A percentile compares a stretch with the other conserved stretches of the same genome.
Evolutionary conservation across 2,888 invertebrate genomes (phyloP).

Genomic region (Apocheima hispidaria): DNA sequence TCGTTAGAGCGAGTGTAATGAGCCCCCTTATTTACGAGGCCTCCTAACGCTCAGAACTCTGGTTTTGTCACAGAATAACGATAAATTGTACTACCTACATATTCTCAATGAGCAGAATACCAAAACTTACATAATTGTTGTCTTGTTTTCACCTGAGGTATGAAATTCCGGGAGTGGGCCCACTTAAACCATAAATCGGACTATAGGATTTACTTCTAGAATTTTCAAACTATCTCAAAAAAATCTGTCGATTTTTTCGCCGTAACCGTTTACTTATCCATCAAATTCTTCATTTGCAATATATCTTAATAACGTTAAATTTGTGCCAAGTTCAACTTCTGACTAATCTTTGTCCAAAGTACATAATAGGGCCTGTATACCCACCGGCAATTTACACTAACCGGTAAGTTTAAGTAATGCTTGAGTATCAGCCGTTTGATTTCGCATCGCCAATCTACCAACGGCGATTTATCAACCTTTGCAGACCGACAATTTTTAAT

Average conservation of each 20-base stretch:
- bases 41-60: slow-evolving; percentile 52
- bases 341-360: slow-evolving; percentile 13
- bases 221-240: too few species aligned
- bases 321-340: background rate
- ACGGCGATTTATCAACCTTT: slow-evolving; percentile 14
- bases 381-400: slow-evolving; percentile 50
- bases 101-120: background rate
- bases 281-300: background rate
- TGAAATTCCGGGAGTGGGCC: too few species aligned
- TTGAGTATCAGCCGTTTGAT: slow-evolving; percentile 33
- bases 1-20: slow-evolving; percentile 74
- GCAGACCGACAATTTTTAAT: slow-evolving; percentile 3
- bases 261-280: background rate
- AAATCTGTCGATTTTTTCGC: too few species aligned
- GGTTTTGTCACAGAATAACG: slow-evolving; percentile 14
- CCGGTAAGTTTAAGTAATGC: slow-evolving; percentile 43
- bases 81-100: background rate
- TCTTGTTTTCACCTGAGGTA: too few species aligned
- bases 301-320: background rate
- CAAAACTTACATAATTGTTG: too few species aligned
- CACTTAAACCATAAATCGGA: too few species aligned
- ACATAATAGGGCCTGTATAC: slow-evolving; percentile 42
- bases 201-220: too few species aligned
- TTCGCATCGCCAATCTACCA: slow-evolving; percentile 29
- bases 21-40: slow-evolving; percentile 73